These are phyloP conservation scores for Dynastes maya DNA, from an alignment of 2,888 invertebrate genomes.

Conservation along the genomic window DNA sequence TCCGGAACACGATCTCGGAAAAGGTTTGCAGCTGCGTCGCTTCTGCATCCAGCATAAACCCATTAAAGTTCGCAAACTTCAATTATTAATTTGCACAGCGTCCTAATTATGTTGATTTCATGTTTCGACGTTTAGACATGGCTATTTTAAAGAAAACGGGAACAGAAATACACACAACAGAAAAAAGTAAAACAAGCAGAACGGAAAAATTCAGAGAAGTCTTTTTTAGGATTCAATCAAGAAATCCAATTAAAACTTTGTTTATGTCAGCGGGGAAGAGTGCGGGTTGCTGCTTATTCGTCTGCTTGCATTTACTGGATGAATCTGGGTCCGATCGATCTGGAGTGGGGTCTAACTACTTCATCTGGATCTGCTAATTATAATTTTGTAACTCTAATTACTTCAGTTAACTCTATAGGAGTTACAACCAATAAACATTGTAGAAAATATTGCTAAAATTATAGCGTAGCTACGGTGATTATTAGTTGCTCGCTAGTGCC, in stretches of 20 bases:
- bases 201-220: background rate
- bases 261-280: background rate
- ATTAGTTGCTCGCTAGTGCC: no score
- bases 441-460: no score
- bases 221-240: constrained; percentile 12
- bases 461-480: no score
- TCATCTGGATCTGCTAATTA: no score
- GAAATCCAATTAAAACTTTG: constrained; percentile 16
- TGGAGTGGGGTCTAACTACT: no score
- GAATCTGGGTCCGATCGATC: no score
- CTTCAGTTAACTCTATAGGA: no score
- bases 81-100: constrained; percentile 19
- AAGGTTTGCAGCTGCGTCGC: no score
- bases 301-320: background rate
- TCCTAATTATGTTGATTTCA: constrained; percentile 21
- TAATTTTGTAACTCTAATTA: no score
- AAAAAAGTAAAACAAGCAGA: no score
- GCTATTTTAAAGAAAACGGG: constrained; percentile 13
- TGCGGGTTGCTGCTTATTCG: background rate
- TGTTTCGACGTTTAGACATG: constrained; percentile 27
- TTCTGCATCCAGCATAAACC: background rate
- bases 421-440: no score
- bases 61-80: constrained; percentile 22
- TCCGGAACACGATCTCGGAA: no score
- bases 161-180: background rate